These are phyloP conservation scores for Himantopus leucocephalus DNA, from an alignment of 2,113 vertebrate species.

Conservation along the genomic window DNA sequence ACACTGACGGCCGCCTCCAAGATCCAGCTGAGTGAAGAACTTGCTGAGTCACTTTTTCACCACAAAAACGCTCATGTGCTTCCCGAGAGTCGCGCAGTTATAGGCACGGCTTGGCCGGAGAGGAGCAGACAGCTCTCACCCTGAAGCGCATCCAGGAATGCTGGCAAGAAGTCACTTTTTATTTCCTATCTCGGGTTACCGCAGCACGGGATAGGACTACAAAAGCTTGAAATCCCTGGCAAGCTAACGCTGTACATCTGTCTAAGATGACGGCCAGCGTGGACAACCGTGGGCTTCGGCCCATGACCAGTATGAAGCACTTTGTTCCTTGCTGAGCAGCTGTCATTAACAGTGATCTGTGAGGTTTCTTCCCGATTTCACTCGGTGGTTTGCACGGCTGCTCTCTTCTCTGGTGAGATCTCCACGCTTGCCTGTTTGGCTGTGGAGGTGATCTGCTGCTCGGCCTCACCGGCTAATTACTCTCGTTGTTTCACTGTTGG, in stretches of 20 bases:
- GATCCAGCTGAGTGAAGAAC: slow-evolving; percentile 21
- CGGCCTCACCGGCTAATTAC: rapidly evolving
- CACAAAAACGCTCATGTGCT: background rate
- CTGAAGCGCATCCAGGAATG: slow-evolving; percentile 43
- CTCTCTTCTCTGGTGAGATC: background rate
- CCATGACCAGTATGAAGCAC: slow-evolving; percentile 40
- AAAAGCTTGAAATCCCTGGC: slow-evolving; percentile 40
- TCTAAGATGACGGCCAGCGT: slow-evolving; percentile 13
- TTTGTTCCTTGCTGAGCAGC: slow-evolving; percentile 56
- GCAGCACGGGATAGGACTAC: background rate
- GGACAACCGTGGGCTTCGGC: background rate
- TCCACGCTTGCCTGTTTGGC: background rate
- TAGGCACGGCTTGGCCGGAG: slow-evolving; percentile 26
- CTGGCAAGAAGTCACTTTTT: background rate
- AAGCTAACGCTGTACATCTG: background rate
- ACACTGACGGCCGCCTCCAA: background rate
- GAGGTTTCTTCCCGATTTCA: background rate
- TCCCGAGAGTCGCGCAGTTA: background rate
- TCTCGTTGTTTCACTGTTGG: background rate
- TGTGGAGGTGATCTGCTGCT: background rate
- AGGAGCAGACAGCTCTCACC: slow-evolving; percentile 33
- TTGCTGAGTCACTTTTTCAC: slow-evolving; percentile 56
- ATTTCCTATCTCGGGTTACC: slow-evolving; percentile 50
- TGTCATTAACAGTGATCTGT: slow-evolving; percentile 57
- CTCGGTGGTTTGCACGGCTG: background rate